A percentile compares a stretch with the other conserved stretches of the same genome.
phyloP scores from a whole-genome alignment of 2,113 vertebrate genomes.

The Delphinus delphis region DNA sequence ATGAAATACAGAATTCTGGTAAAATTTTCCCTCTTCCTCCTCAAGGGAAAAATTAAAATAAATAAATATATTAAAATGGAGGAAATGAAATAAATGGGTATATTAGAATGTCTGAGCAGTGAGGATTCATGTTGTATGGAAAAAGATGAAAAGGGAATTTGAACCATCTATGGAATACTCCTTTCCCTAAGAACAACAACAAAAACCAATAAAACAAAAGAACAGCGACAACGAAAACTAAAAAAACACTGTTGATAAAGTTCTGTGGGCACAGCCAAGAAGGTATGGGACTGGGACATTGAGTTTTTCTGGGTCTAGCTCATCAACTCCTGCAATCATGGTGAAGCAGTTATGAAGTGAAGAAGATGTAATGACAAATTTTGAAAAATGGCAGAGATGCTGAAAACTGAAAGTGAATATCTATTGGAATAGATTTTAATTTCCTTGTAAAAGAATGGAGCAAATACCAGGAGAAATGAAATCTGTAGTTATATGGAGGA shows the following conservation, averaged over 20 bases:
- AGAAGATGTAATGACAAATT: neutral
- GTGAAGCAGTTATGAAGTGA: neutral
- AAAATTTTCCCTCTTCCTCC: neutral
- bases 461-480: constrained; percentile 35
- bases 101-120: neutral
- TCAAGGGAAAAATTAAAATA: constrained; percentile 1
- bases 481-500: neutral
- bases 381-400: constrained; percentile 48
- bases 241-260: neutral
- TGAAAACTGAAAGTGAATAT: neutral
- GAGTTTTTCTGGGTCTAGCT: neutral
- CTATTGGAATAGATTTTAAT: constrained; percentile 55
- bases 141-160: neutral
- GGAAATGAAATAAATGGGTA: neutral
- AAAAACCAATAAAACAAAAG: neutral
- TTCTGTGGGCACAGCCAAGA: neutral
- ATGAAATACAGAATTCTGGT: neutral
- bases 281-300: neutral
- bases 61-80: neutral
- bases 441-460: constrained; percentile 47
- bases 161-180: neutral
- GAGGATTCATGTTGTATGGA: neutral
- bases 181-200: neutral
- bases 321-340: neutral
- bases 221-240: neutral